Conservation (phyloP, 2,113 vertebrate species). For the Opisthocomus hoazin region DNA sequence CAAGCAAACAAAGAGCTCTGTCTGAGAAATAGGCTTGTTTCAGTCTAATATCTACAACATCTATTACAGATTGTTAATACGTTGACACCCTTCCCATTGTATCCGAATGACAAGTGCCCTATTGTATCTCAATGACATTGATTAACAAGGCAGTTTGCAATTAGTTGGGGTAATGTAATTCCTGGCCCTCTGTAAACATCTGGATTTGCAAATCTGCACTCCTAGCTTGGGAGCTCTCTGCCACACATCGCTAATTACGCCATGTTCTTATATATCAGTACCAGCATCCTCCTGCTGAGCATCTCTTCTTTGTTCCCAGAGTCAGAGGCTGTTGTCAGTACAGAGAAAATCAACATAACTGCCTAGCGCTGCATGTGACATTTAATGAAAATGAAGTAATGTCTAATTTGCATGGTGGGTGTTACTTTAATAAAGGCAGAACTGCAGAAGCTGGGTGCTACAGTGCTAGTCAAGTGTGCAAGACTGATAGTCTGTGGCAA, state of each 20-base stretch:
- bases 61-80: neutral
- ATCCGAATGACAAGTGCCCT: neutral
- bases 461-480: neutral
- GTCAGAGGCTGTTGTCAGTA: neutral
- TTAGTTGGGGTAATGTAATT: neutral
- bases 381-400: slow-evolving; percentile 9
- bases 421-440: neutral
- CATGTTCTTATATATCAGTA: neutral
- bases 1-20: neutral
- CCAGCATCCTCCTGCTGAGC: neutral
- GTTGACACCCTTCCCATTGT: neutral
- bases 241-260: neutral
- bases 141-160: neutral
- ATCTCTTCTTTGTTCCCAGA: neutral
- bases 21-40: neutral
- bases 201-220: neutral
- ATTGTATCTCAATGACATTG: neutral
- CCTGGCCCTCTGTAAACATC: neutral
- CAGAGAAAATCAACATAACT: neutral
- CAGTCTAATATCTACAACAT: neutral
- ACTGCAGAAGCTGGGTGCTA: neutral
- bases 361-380: neutral
- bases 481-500: neutral
- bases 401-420: neutral
- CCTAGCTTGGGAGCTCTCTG: neutral